phyloP scores from a whole-genome alignment of 2,888 invertebrate genomes.

The Spodoptera picta region DNA sequence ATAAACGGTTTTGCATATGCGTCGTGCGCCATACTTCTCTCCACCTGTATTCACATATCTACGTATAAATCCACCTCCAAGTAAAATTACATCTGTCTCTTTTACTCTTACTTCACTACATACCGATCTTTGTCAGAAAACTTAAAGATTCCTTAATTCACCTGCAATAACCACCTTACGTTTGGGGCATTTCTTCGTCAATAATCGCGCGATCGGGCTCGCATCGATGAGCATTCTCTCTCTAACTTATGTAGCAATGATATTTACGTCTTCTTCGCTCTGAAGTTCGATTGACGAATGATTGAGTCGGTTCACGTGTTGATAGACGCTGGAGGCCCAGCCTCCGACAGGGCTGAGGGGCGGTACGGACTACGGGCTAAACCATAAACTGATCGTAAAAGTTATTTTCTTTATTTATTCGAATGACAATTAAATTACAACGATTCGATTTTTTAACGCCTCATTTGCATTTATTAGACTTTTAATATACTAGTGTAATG shows the following conservation, averaged over 20 bases:
- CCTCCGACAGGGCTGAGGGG: constrained; percentile 67
- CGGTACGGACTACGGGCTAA: constrained; percentile 59
- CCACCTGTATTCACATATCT: constrained; percentile 56
- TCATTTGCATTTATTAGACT: no score
- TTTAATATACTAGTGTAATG: no score
- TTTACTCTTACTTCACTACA: constrained; percentile 65
- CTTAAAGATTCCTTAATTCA: constrained; percentile 65
- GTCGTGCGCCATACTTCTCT: constrained; percentile 72
- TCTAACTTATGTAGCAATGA: constrained; percentile 63
- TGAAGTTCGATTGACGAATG: constrained; percentile 81
- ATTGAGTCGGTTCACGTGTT: constrained; percentile 78
- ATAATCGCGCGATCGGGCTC: constrained; percentile 70
- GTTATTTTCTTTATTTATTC: constrained; percentile 24
- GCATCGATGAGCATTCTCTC: constrained; percentile 70
- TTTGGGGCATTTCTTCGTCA: constrained; percentile 74
- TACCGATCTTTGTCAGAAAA: constrained; percentile 65
- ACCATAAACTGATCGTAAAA: constrained; percentile 49
- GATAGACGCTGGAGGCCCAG: constrained; percentile 75
- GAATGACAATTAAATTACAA: constrained; percentile 7
- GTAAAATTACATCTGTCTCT: constrained; percentile 70
- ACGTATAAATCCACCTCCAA: constrained; percentile 65
- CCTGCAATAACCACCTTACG: constrained; percentile 74
- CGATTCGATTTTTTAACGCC: neutral
- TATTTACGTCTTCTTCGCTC: constrained; percentile 78
- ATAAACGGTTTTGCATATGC: constrained; percentile 73